phyloP scores from a whole-genome alignment of 2,888 invertebrate species.

The Bellardia pandia region DNA sequence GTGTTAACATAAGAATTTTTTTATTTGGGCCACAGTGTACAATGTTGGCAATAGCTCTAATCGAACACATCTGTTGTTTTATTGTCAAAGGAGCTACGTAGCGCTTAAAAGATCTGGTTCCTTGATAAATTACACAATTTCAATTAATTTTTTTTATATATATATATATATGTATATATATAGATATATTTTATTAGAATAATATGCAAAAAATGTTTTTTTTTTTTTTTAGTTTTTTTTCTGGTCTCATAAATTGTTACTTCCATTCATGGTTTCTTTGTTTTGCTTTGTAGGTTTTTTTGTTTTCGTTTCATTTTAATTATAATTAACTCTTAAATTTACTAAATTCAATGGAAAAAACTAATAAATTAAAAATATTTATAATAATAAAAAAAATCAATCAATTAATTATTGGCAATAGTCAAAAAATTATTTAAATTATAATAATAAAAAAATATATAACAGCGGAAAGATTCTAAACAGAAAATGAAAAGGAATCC shows the following conservation, averaged over 20 bases:
- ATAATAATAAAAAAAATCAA: constrained; percentile 45
- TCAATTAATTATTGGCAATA: constrained; percentile 49
- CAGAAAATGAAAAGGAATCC: constrained; percentile 65
- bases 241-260: constrained; percentile 73
- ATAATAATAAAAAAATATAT: constrained; percentile 49
- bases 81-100: no score
- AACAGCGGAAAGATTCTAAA: constrained; percentile 47
- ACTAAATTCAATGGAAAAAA: constrained; percentile 70
- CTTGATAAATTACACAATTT: constrained; percentile 42
- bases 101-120: background rate
- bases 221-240: constrained; percentile 55
- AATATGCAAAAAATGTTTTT: constrained; percentile 65
- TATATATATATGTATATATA: constrained; percentile 41
- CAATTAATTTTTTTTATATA: constrained; percentile 42
- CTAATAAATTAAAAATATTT: constrained; percentile 55
- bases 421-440: constrained; percentile 32
- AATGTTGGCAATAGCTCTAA: no score
- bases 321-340: constrained; percentile 72
- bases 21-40: no score
- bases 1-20: no score
- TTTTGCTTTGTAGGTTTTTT: constrained; percentile 66
- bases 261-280: constrained; percentile 68
- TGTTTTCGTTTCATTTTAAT: constrained; percentile 53
- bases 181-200: constrained; percentile 71
- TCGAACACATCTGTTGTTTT: no score